These are phyloP conservation scores for Propithecus coquereli DNA, from an alignment of 2,113 vertebrate genomes.

Conservation along the genomic window DNA sequence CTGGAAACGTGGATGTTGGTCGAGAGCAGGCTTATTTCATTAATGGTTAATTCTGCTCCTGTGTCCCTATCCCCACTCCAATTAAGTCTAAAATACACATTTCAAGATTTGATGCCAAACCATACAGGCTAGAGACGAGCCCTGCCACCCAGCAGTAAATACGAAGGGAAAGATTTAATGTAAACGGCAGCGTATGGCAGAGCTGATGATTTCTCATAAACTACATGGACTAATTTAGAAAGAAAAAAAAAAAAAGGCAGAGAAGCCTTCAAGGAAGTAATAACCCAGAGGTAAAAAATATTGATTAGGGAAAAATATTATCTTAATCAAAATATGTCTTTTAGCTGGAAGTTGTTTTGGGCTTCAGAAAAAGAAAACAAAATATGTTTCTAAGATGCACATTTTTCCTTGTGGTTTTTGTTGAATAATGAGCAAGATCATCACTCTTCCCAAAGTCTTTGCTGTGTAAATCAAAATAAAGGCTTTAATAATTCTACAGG, in stretches of 20 bases:
- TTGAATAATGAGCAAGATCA: constrained; percentile 81
- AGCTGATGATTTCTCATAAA: constrained; percentile 85
- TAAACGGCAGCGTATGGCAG: constrained; percentile 79
- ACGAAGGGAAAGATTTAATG: constrained; percentile 84
- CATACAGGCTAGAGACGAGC: constrained; percentile 80
- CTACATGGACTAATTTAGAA: constrained; percentile 81
- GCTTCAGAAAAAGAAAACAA: constrained; percentile 74
- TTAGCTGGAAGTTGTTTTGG: constrained; percentile 79
- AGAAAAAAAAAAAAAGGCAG: constrained; percentile 62
- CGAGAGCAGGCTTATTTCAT: constrained; percentile 57
- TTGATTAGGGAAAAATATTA: constrained; percentile 86
- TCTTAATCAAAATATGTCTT: constrained; percentile 85
- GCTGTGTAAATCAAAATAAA: constrained; percentile 74
- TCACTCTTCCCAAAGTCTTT: constrained; percentile 76
- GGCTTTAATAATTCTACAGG: constrained; percentile 73
- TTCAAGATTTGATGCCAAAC: constrained; percentile 71
- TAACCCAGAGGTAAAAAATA: constrained; percentile 87
- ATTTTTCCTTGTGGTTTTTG: constrained; percentile 81
- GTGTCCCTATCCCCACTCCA: constrained; percentile 71
- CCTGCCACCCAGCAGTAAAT: constrained; percentile 79
- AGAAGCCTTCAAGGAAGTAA: constrained; percentile 82
- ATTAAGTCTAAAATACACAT: constrained; percentile 80
- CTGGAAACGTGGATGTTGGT: not conserved
- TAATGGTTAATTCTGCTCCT: constrained; percentile 71
- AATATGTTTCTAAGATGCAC: constrained; percentile 75